Percentiles rank a stretch among this genome's conserved stretches.
Evolutionary conservation across 2,888 invertebrate species (phyloP).

Genomic region (Bimastos eiseni): DNA sequence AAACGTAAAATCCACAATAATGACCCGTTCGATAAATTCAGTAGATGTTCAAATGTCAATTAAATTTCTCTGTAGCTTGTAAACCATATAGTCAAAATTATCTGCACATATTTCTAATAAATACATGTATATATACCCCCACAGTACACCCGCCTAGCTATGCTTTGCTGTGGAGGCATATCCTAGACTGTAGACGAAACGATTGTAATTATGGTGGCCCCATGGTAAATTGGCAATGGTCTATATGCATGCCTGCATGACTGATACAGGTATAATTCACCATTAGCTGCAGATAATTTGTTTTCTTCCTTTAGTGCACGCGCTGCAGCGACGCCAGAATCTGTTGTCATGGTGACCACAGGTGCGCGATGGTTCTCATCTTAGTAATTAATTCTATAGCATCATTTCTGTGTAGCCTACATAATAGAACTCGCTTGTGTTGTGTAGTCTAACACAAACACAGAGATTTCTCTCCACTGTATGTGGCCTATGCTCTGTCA

Average conservation of each 20-base stretch:
- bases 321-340: slow-evolving; percentile 19
- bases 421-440: not conserved
- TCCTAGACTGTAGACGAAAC: not conserved
- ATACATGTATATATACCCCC: not conserved
- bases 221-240: too few species aligned
- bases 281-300: not conserved
- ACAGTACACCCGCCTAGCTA: not conserved
- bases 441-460: not conserved
- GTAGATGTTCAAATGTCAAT: too few species aligned
- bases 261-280: not conserved
- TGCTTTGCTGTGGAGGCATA: not conserved
- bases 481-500: not conserved
- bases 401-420: not conserved
- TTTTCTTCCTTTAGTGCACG: not conserved
- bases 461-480: not conserved
- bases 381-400: not conserved
- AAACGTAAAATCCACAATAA: too few species aligned
- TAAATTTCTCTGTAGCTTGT: too few species aligned
- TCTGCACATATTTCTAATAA: too few species aligned
- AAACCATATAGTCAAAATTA: too few species aligned
- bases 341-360: slow-evolving; percentile 24
- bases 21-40: not conserved
- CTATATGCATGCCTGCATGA: not conserved
- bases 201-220: too few species aligned
- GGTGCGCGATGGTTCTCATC: not conserved